These are phyloP conservation scores for Vulpes ferrilata DNA, from an alignment of 2,113 vertebrate species.

Conservation along the genomic window DNA sequence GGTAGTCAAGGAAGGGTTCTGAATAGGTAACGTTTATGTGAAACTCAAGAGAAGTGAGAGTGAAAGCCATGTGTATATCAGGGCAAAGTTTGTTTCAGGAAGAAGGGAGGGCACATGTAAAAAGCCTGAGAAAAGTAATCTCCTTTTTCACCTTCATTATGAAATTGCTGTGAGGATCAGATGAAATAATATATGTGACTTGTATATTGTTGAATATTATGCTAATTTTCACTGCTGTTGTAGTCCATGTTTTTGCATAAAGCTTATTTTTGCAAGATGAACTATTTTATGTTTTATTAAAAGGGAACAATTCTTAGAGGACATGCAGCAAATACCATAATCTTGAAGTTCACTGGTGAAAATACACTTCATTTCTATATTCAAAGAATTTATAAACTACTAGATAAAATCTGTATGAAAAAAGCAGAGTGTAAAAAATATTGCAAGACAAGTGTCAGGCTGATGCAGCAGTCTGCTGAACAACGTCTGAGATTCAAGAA, in stretches of 20 bases:
- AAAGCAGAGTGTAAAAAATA: neutral
- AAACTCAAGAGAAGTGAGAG: neutral
- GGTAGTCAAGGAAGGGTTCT: neutral
- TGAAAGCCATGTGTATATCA: neutral
- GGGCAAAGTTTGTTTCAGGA: neutral
- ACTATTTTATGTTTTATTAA: constrained; percentile 35
- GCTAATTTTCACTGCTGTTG: neutral
- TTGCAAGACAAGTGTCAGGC: neutral
- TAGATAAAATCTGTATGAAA: neutral
- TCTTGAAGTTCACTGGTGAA: neutral
- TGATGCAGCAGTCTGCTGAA: neutral
- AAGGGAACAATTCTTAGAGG: constrained; percentile 25
- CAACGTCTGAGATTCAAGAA: neutral
- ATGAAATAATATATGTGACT: neutral
- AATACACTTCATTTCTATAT: neutral
- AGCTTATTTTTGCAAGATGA: constrained; percentile 10
- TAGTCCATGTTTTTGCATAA: neutral
- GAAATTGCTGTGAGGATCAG: neutral
- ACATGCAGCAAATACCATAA: neutral
- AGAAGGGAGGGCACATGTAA: neutral
- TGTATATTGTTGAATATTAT: neutral
- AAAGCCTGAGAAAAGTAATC: neutral
- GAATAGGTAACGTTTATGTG: neutral
- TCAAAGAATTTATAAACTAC: neutral
- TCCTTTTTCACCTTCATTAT: neutral